phyloP scores from a whole-genome alignment of 2,888 invertebrate genomes.

The Nomada lathburiana region DNA sequence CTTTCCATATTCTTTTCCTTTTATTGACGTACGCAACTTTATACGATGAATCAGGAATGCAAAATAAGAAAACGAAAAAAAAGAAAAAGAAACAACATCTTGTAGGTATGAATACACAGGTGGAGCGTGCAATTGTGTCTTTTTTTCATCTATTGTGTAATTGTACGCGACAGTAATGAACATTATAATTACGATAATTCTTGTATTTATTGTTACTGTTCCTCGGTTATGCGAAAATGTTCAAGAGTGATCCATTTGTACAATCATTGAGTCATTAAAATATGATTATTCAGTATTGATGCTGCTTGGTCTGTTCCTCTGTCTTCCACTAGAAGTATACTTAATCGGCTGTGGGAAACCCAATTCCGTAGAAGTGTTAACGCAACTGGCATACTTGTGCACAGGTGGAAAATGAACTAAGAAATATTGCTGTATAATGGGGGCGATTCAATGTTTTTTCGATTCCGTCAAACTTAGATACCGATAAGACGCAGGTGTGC shows the following conservation, averaged over 20 bases:
- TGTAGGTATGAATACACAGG: slow-evolving; percentile 52
- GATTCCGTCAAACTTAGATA: neutral
- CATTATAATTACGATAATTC: slow-evolving; percentile 81
- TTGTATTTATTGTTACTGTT: slow-evolving; percentile 83
- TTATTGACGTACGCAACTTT: slow-evolving; percentile 65
- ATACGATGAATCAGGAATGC: slow-evolving; percentile 55
- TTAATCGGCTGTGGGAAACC: too few relatives aligned
- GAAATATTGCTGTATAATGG: neutral
- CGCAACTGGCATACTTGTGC: too few relatives aligned
- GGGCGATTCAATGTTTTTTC: neutral
- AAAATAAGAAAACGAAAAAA: slow-evolving; percentile 8
- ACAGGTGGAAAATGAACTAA: too few relatives aligned
- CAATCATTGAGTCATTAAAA: slow-evolving; percentile 84
- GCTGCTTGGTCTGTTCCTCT: neutral
- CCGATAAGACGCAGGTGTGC: slow-evolving; percentile 53
- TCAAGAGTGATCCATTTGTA: slow-evolving; percentile 84
- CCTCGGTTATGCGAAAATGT: slow-evolving; percentile 82
- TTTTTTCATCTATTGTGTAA: slow-evolving; percentile 68
- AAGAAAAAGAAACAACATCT: slow-evolving; percentile 1
- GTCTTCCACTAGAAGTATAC: neutral
- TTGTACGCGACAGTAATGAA: slow-evolving; percentile 60
- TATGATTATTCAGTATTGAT: slow-evolving; percentile 83
- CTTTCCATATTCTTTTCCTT: slow-evolving; percentile 68
- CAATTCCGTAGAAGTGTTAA: too few relatives aligned
- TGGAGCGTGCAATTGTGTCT: slow-evolving; percentile 53